phyloP scores from a whole-genome alignment of 2,888 invertebrate species.

The Brachypalpus laphriformis region DNA sequence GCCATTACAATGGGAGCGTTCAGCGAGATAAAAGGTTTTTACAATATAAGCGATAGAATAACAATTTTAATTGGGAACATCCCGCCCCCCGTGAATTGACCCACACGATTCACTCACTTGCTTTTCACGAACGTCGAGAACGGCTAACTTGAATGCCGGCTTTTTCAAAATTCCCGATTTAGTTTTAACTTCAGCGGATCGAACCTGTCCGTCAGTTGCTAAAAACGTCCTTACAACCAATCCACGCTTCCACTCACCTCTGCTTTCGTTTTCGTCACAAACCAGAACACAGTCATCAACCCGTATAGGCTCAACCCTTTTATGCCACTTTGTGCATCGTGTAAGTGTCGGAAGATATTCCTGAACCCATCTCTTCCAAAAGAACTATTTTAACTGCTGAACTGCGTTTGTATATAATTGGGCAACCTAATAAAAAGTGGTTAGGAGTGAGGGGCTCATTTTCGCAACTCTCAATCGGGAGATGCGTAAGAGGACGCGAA shows the following conservation, averaged over 20 bases:
- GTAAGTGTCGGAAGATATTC: slow-evolving; percentile 45
- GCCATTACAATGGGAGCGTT: too few species aligned
- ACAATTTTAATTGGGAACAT: neutral
- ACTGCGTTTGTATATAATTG: slow-evolving; percentile 64
- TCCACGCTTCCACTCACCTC: slow-evolving; percentile 66
- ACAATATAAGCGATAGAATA: too few species aligned
- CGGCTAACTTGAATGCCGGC: slow-evolving; percentile 39
- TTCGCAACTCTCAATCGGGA: slow-evolving; percentile 13
- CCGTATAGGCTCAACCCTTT: too few species aligned
- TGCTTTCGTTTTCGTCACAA: slow-evolving; percentile 70
- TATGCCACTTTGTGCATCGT: slow-evolving; percentile 44
- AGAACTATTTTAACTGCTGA: slow-evolving; percentile 47
- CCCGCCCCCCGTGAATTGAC: slow-evolving; percentile 28
- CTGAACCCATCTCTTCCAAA: slow-evolving; percentile 28
- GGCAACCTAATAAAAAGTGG: too few species aligned
- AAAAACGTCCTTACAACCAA: slow-evolving; percentile 7
- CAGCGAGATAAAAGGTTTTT: too few species aligned
- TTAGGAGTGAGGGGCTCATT: slow-evolving; percentile 60
- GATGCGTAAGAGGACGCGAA: slow-evolving; percentile 56
- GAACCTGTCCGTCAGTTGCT: slow-evolving; percentile 37
- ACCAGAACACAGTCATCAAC: too few species aligned
- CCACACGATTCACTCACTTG: slow-evolving; percentile 12
- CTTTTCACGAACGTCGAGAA: neutral
- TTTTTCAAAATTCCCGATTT: slow-evolving; percentile 6
- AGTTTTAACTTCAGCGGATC: slow-evolving; percentile 39